Evolutionary conservation across 2,888 invertebrate genomes (phyloP).

Genomic region (Agriopis marginaria): DNA sequence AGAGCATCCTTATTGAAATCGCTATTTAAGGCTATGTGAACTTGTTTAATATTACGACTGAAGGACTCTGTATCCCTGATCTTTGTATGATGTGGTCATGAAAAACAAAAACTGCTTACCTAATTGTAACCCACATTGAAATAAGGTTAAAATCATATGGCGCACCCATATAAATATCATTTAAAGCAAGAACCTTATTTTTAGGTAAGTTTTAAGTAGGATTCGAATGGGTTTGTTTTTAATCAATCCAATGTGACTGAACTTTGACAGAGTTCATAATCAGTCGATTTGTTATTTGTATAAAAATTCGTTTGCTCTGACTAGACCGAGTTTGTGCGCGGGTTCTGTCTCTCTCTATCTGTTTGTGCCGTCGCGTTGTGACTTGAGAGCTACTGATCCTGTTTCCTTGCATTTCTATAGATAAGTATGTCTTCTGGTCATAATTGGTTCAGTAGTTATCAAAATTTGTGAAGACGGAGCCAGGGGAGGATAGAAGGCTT

Average conservation of each 20-base stretch:
- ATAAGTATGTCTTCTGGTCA: slow-evolving; percentile 36
- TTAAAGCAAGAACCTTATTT: too few relatives aligned
- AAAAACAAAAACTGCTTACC: too few relatives aligned
- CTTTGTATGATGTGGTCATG: too few relatives aligned
- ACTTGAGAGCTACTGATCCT: slow-evolving; percentile 35
- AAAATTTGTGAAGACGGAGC: slow-evolving; percentile 19
- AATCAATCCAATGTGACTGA: background rate
- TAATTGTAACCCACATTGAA: too few relatives aligned
- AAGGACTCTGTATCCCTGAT: too few relatives aligned
- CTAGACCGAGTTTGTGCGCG: background rate
- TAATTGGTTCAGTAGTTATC: slow-evolving; percentile 31
- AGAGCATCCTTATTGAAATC: background rate
- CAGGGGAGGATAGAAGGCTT: slow-evolving; percentile 4
- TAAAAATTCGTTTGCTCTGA: background rate
- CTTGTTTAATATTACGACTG: too few relatives aligned
- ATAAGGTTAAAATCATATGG: too few relatives aligned
- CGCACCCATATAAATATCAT: too few relatives aligned
- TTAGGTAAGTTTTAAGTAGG: too few relatives aligned
- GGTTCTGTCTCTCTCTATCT: slow-evolving; percentile 34
- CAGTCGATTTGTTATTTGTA: background rate
- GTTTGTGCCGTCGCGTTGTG: slow-evolving; percentile 33
- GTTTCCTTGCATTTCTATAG: slow-evolving; percentile 32
- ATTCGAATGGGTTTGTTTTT: too few relatives aligned
- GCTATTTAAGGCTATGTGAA: too few relatives aligned
- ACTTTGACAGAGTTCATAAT: background rate